These are phyloP conservation scores for Crotalus viridis DNA, from an alignment of 2,113 vertebrate species.

Conservation along the genomic window DNA sequence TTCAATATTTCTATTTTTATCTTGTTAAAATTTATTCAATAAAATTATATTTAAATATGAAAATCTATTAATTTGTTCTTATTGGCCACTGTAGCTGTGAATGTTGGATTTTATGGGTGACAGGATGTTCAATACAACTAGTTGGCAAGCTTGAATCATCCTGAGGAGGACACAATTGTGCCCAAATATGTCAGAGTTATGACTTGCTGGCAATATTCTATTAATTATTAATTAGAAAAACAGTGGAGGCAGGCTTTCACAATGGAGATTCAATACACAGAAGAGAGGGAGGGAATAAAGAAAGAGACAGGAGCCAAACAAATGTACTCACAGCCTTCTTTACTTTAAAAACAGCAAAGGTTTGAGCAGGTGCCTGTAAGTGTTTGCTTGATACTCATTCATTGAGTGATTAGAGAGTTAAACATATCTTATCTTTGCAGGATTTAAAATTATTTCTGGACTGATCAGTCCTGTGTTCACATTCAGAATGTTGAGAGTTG, in stretches of 20 bases:
- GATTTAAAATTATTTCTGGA: not conserved
- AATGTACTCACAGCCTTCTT: not conserved
- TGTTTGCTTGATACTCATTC: not conserved
- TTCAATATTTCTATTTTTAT: too few relatives aligned
- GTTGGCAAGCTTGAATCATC: not conserved
- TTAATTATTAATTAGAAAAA: not conserved
- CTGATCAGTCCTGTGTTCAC: not conserved
- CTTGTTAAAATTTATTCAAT: too few relatives aligned
- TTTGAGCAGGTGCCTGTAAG: not conserved
- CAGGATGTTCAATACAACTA: not conserved
- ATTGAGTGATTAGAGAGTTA: not conserved
- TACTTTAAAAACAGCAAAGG: not conserved
- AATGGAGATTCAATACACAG: not conserved
- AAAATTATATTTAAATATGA: not conserved
- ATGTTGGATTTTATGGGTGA: not conserved
- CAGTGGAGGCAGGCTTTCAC: not conserved
- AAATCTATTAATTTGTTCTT: not conserved
- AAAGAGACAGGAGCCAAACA: not conserved
- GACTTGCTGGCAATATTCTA: not conserved
- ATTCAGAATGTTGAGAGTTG: not conserved
- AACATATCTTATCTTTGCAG: not conserved
- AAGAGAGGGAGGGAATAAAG: not conserved
- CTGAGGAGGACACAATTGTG: not conserved
- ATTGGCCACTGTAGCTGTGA: not conserved
- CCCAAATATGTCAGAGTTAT: not conserved